Conservation (phyloP, 2,888 invertebrate species). For the Chrysodeixis includens region DNA sequence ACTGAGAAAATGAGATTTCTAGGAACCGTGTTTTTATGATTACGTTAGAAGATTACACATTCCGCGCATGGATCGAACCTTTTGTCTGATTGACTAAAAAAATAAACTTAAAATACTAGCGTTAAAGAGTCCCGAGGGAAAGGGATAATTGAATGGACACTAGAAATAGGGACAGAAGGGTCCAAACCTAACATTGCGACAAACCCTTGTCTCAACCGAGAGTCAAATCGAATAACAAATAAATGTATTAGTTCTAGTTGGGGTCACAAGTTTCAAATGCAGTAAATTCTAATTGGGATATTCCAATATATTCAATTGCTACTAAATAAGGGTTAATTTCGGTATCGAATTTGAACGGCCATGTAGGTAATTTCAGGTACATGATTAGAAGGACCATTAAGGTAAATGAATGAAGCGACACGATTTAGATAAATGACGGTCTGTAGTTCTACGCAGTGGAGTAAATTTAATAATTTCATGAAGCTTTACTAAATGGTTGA, state of each 20-base stretch:
- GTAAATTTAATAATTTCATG: slow-evolving; percentile 27
- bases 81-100: slow-evolving; percentile 25
- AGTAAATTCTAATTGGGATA: slow-evolving; percentile 51
- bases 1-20: background rate
- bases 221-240: slow-evolving; percentile 55
- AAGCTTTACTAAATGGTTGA: slow-evolving; percentile 27
- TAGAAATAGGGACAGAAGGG: slow-evolving; percentile 49
- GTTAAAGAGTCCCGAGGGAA: slow-evolving; percentile 33
- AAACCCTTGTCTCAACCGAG: slow-evolving; percentile 48
- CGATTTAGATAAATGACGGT: slow-evolving; percentile 43
- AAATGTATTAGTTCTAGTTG: slow-evolving; percentile 52
- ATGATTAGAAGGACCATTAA: slow-evolving; percentile 48
- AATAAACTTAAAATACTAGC: slow-evolving; percentile 38
- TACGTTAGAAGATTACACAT: slow-evolving; percentile 7
- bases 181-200: slow-evolving; percentile 39
- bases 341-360: slow-evolving; percentile 28
- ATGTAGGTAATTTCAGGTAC: slow-evolving; percentile 33
- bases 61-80: slow-evolving; percentile 9
- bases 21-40: slow-evolving; percentile 4
- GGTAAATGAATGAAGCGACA: slow-evolving; percentile 39
- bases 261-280: slow-evolving; percentile 34
- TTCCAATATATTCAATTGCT: slow-evolving; percentile 48
- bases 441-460: slow-evolving; percentile 7
- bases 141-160: slow-evolving; percentile 51
- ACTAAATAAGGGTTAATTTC: slow-evolving; percentile 48